These are phyloP conservation scores for Protonemura montana DNA, from an alignment of 2,888 invertebrate genomes.

Conservation along the genomic window DNA sequence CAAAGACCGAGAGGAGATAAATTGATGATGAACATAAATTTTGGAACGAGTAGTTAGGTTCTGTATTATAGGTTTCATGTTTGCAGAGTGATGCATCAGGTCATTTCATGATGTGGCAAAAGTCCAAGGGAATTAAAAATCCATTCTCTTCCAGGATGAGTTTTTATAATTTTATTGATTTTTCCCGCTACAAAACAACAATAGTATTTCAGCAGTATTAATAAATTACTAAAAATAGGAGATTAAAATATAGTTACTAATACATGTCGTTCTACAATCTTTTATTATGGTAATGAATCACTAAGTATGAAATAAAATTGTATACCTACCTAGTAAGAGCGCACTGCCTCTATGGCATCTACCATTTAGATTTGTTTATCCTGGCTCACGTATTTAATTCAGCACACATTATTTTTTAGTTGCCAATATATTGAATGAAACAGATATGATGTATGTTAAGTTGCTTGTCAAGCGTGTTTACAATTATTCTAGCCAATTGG, in stretches of 20 bases:
- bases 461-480: not conserved
- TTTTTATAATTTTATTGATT: not conserved
- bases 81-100: no score
- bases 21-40: no score
- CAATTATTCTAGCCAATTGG: not conserved
- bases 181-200: not conserved
- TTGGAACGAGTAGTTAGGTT: no score
- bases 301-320: not conserved
- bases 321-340: not conserved
- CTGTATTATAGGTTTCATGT: no score
- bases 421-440: not conserved
- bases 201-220: not conserved
- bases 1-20: no score
- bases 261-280: not conserved
- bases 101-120: no score
- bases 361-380: no score
- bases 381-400: not conserved
- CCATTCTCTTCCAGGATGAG: not conserved
- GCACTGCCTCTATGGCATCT: not conserved
- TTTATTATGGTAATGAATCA: not conserved
- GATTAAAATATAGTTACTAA: not conserved
- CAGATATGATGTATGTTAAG: not conserved
- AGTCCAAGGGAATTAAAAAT: no score
- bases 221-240: conserved; percentile 7
- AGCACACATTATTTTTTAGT: no score